Evolutionary conservation across 2,797 vertebrate genomes (phyloP), one percentile per base, ranked within the genome.

Genomic region (Calcarius lapponicus): DNA sequence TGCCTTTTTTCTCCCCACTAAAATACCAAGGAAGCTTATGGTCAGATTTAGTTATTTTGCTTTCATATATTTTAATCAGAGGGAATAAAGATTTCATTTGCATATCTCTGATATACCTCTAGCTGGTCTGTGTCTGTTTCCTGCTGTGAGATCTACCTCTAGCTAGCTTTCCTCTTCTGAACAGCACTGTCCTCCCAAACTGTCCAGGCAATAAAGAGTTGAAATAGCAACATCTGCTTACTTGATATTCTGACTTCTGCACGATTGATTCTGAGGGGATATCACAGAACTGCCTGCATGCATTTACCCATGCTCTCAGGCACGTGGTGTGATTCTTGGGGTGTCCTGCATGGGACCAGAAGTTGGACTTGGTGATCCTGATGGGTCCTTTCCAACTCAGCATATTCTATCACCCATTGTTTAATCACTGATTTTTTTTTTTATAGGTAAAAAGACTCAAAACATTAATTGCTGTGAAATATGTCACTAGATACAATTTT

Each of bases 111-210:
- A 8, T 86, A 21, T 8, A 70, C 6, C 8, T 73, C 13, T 34
- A 58, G 11, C 18, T 81, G 31, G 7, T 73, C 43, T 65, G 17
- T 80, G 13, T 70, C 20, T 38, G 14, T 66, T 79, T 84, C 29
- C 40, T 93, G 17, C 54, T 81, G 19, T 70, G 53, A 71, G 13
- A 54, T 58, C 29, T 80, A 40, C 20, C 8, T 70, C 47, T 80
- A 36, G 9, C 11, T 73, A 36, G 3, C 42, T 94, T 76, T 91
- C 25, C 19, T 64, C 22, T 85, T 85, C n/a, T 54, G 24, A 86
- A 47, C 14, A 31, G 1, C 0, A 0, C 4, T 20, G 10, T 66
- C 10, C 29, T 86, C 36, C 9, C 28, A 42, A 62, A 40, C 28
- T 21, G 28, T 61, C 38, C 51, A 60, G 40, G n/a, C 45, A 81